Base-by-base conservation (phyloP, 1,140 invertebrate species). In the Leptopilina clavipes region DNA sequence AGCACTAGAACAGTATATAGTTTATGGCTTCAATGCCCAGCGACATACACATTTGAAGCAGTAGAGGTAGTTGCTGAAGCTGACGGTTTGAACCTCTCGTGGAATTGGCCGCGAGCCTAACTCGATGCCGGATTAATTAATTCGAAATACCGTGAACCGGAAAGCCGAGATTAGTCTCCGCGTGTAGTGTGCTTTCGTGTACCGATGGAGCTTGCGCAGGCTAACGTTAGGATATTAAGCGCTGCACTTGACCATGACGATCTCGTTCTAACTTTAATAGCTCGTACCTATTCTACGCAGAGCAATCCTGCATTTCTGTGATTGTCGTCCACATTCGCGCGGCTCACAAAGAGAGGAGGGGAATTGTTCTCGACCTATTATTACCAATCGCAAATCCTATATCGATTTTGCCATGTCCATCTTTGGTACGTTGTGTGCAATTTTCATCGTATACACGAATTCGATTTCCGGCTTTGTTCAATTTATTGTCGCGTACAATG, bases 81-180 rank as follows among this genome's bases (percentile, higher is more conserved):
- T 75, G 78, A 82, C 59, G 79, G 78, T 75, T 76, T 6, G 81
- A 75, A 78, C 72, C 79, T 80, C 78, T 79, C 71, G 74, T 76
- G 84, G 81, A 86, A 87, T 85, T 86, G 84, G 84, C 85, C 81
- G 76, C 81, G 77, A 84, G 83, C 80, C 84, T 83, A 83, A 86
- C 81, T 86, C 82, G 80, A 85, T 82, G 81, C 77, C 72, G 79
- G 80, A 87, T 87, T 86, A 86, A 87, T 87, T 86, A 87, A 87
- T 87, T 85, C 82, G 86, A 84, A 85, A 86, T 84, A 85, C 78
- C 82, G 54, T 78, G 78, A 81, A 81, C 79, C 82, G 79, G 81
- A 84, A 82, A 84, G 81, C 76, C 79, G 81, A 83, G 81, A 85
- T 86, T 83, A 86, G 77, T 80, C n/a, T n/a, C 77, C 74, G 74